Evolutionary conservation across 2,888 invertebrate species (phyloP).

Genomic region (Limnephilus rhombicus): DNA sequence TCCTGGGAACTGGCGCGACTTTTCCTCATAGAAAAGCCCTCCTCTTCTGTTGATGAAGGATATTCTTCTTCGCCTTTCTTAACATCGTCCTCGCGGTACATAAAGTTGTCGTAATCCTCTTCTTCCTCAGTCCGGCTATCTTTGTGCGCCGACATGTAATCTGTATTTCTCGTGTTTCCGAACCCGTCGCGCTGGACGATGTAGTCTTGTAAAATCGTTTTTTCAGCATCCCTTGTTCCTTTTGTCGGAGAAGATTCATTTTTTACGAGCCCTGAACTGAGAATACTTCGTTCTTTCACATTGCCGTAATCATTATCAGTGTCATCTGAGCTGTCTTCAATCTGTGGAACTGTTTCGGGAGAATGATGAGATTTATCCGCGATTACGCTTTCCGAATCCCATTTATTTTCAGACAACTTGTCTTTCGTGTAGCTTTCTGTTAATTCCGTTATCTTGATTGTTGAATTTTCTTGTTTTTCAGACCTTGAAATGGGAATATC

Average conservation of each 20-base stretch:
- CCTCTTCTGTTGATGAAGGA: neutral
- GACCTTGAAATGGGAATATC: neutral
- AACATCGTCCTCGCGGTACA: neutral
- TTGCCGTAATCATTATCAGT: no score
- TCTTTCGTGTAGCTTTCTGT: no score
- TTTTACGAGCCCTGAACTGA: neutral
- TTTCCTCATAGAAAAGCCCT: neutral
- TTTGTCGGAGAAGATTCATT: neutral
- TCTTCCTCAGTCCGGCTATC: neutral
- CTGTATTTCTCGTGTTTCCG: neutral
- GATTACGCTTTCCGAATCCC: no score
- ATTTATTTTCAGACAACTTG: no score
- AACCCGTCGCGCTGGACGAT: neutral
- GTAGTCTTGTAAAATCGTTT: neutral
- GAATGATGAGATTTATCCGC: no score
- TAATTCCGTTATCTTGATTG: no score
- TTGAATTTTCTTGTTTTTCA: neutral
- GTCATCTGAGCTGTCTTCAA: no score
- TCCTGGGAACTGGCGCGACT: neutral
- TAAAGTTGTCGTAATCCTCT: neutral
- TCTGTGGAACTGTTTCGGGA: no score
- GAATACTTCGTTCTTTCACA: no score
- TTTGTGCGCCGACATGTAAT: neutral
- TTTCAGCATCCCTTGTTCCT: neutral
- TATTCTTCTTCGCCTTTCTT: neutral